Conservation (phyloP, 2,888 invertebrate species). For the Bhutanitis thaidina region DNA sequence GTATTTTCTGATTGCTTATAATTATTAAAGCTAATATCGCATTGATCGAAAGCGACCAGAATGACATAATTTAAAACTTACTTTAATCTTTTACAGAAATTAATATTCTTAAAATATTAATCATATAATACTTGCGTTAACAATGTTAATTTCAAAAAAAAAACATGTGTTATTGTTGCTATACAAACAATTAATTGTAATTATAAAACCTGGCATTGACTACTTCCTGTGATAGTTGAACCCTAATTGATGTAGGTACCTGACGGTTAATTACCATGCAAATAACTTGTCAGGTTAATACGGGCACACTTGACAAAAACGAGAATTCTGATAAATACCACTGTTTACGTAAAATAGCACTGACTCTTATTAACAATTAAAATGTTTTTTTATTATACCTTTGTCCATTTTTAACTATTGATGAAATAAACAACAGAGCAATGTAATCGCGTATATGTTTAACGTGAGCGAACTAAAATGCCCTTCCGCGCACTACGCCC, state of each 20-base stretch:
- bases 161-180: no score
- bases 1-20: no score
- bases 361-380: background rate
- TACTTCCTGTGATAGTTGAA: constrained; percentile 40
- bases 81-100: no score
- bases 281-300: constrained; percentile 33
- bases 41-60: no score
- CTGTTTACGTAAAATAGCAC: background rate
- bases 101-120: no score
- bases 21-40: no score
- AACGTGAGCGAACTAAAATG: constrained; percentile 13
- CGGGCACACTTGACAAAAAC: constrained; percentile 19
- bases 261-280: constrained; percentile 46
- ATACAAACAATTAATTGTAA: no score
- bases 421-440: background rate
- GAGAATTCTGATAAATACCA: background rate
- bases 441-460: constrained; percentile 3
- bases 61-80: no score
- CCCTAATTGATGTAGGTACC: constrained; percentile 38
- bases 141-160: no score
- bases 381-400: background rate
- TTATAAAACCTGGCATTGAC: constrained; percentile 52
- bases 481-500: constrained; percentile 53
- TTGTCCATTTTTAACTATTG: background rate
- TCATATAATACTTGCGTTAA: no score